These are phyloP conservation scores for Lampropteryx suffumata DNA, from an alignment of 2,888 invertebrate species.

Conservation along the genomic window DNA sequence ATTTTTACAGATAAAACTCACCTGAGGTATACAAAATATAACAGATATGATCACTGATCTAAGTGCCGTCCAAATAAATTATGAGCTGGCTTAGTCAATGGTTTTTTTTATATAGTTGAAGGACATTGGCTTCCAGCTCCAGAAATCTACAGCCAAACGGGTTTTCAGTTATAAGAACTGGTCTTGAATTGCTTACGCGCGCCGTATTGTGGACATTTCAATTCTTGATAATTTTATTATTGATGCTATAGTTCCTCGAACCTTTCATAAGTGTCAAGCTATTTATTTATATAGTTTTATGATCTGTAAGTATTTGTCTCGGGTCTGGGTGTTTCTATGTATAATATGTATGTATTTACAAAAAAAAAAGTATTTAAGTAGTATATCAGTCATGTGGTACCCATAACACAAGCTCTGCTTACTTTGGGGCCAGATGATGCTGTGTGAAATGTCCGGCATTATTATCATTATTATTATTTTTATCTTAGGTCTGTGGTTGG, in stretches of 20 bases:
- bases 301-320: too few species aligned
- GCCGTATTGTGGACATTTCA: slow-evolving; percentile 23
- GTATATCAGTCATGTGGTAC: too few species aligned
- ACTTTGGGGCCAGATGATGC: too few species aligned
- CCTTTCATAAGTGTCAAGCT: too few species aligned
- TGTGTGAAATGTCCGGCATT: too few species aligned
- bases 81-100: slow-evolving; percentile 9
- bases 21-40: not conserved
- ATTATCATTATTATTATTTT: too few species aligned
- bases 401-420: too few species aligned
- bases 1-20: too few species aligned
- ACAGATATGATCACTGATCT: slow-evolving; percentile 14
- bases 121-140: slow-evolving; percentile 27
- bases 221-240: slow-evolving; percentile 1
- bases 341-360: too few species aligned
- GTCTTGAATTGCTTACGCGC: slow-evolving; percentile 10
- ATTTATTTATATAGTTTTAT: not conserved
- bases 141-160: slow-evolving; percentile 26
- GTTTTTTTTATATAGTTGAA: slow-evolving; percentile 38
- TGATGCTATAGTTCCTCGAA: slow-evolving; percentile 9
- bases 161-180: slow-evolving; percentile 35
- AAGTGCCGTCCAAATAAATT: slow-evolving; percentile 23
- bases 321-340: too few species aligned
- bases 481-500: too few species aligned
- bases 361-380: too few species aligned